Evolutionary conservation across 2,113 vertebrate species (phyloP), one percentile per base, ranked within the genome.

Genomic region (Cnemophilus loriae): DNA sequence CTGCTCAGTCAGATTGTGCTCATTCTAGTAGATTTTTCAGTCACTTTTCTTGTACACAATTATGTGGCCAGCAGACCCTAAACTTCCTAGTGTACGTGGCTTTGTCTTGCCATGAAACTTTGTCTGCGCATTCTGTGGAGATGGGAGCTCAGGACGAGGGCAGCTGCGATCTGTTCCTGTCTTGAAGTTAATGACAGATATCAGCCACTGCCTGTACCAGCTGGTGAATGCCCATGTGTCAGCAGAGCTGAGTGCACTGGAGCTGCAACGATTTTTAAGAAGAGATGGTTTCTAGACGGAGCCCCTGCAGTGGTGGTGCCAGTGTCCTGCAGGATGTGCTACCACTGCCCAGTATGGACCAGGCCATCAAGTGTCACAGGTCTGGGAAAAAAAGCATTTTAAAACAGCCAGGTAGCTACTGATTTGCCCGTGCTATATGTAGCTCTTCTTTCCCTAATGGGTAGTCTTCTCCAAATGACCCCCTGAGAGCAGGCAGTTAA

Each of bases 61-160:
- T 81, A 75, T 3, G 52, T 76, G 57, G n/a, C 37, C 81, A 89
- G 64, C 65, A 82, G 76, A 94, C 39, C 77, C 74, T 73, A 56
- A 78, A 78, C 65, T 56, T 94, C 30, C 35, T 1, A 0, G 19
- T 0, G 0, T 63, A 35, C 0, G 0, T 20, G 44, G 52, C 37
- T 87, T 64, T 5, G 1, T 78, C 76, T 55, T 77, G 59, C 49
- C 60, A 10, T 13, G 26, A 79, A 68, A 41, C n/a, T 60, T 68
- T 55, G 39, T 60, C 68, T 91, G 52, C 50, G 75, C 6, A 30
- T 64, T 84, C 35, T 4, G 7, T 47, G 32, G 79, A 59, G 15
- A 76, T 15, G 1, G 2, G 41, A 84, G 50, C 42, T 89, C 32
- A 55, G 33, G 50, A 53, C 2, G 3, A 81, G 33, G 53, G 76